Conservation (phyloP, 1,140 invertebrate species). For the Drosophila orosa region DNA sequence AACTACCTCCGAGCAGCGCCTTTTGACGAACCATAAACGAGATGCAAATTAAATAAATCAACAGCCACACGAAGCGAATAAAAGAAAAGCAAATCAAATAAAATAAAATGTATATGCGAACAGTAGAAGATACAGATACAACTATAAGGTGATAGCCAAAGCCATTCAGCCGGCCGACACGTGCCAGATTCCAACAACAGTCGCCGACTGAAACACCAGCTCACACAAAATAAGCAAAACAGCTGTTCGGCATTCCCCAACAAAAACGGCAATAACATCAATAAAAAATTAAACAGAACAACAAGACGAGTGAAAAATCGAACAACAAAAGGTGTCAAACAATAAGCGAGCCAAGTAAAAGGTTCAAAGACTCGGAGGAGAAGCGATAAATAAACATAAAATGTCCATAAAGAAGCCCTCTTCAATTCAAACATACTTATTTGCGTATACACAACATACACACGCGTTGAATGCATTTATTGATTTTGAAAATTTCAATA, state of each 20-base stretch:
- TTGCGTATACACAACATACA: conserved; percentile 10
- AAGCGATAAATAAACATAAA: conserved; percentile 39
- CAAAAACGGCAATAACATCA: conserved; percentile 41
- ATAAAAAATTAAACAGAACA: conserved; percentile 43
- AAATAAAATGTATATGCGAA: conserved; percentile 3
- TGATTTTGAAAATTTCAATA: conserved; percentile 9
- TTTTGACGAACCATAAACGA: conserved; percentile 56
- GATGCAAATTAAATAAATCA: conserved; percentile 62
- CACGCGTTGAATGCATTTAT: conserved; percentile 17
- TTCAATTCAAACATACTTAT: conserved; percentile 4
- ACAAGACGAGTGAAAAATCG: conserved; percentile 13
- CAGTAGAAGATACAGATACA: conserved; percentile 39
- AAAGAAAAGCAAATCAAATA: conserved; percentile 18
- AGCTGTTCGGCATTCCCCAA: conserved; percentile 65
- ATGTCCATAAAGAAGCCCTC: conserved; percentile 33
- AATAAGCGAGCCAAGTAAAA: conserved; percentile 37
- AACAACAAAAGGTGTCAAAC: conserved; percentile 63
- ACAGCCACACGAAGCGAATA: conserved; percentile 34
- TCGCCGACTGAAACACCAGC: conserved; percentile 7
- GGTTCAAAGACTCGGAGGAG: conserved; percentile 25
- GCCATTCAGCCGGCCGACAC: conserved; percentile 45
- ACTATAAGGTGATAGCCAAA: conserved; percentile 14
- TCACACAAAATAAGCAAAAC: conserved; percentile 29
- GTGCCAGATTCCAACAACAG: conserved; percentile 47
- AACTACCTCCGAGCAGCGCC: conserved; percentile 20